These are phyloP conservation scores for Oncorhynchus masou DNA, from an alignment of 2,113 vertebrate species.

Conservation along the genomic window DNA sequence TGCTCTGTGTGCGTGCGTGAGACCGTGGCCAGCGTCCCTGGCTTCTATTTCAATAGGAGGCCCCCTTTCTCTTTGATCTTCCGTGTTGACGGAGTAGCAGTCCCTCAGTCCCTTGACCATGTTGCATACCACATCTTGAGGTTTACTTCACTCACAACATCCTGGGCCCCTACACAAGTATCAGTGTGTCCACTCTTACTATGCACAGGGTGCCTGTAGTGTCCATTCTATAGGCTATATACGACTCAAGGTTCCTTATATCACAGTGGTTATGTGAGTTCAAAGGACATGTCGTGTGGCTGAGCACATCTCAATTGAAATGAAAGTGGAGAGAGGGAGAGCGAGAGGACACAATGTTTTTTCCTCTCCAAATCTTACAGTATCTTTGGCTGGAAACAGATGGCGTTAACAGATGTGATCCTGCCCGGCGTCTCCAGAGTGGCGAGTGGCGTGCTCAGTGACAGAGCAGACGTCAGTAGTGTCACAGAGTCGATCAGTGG, in stretches of 20 bases:
- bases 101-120: background rate
- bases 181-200: too few relatives aligned
- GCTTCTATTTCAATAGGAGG: background rate
- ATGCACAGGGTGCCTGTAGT: too few relatives aligned
- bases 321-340: background rate
- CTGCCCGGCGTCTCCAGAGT: background rate
- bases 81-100: background rate
- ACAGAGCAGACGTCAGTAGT: background rate
- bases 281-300: background rate
- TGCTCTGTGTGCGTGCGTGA: background rate
- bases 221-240: too few relatives aligned
- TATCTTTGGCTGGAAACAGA: background rate
- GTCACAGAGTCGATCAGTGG: background rate
- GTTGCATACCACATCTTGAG: background rate
- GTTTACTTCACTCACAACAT: background rate
- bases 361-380: background rate
- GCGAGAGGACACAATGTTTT: background rate
- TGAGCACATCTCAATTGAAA: too few relatives aligned
- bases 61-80: background rate
- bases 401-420: constrained; percentile 1
- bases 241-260: background rate
- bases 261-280: background rate
- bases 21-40: background rate
- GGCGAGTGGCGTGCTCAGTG: too few relatives aligned
- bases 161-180: background rate